A percentile compares a stretch with the other conserved stretches of the same genome.
These are phyloP conservation scores for Clusia tigrina DNA, from an alignment of 2,888 invertebrate genomes.

Conservation along the genomic window DNA sequence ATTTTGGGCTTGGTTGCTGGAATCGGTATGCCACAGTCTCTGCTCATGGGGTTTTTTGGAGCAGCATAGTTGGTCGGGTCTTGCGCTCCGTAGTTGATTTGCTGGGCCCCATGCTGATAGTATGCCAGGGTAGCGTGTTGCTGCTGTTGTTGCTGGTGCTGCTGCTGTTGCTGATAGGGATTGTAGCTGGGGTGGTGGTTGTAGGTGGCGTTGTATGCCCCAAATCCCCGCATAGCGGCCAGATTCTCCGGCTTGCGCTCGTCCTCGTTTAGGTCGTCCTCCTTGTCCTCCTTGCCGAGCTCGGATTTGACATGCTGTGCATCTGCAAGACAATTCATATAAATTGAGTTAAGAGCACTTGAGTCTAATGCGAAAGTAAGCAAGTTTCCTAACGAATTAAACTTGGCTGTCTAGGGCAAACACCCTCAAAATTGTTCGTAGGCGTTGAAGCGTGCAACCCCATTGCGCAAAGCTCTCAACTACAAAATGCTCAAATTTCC, in stretches of 20 bases:
- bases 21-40: slow-evolving; percentile 85
- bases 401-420: slow-evolving; percentile 40
- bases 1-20: slow-evolving; percentile 92
- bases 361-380: slow-evolving; percentile 43
- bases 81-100: slow-evolving; percentile 63
- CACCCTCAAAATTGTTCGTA: slow-evolving; percentile 55
- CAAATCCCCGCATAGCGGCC: slow-evolving; percentile 45
- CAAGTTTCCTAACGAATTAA: slow-evolving; percentile 47
- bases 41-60: slow-evolving; percentile 68
- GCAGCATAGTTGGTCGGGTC: slow-evolving; percentile 65
- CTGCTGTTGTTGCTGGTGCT: slow-evolving; percentile 52
- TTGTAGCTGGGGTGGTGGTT: slow-evolving; percentile 44
- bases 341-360: slow-evolving; percentile 31
- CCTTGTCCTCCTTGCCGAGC: slow-evolving; percentile 71
- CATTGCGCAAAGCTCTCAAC: slow-evolving; percentile 51
- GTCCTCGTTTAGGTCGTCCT: slow-evolving; percentile 79
- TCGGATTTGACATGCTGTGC: slow-evolving; percentile 69
- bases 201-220: slow-evolving; percentile 44
- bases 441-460: slow-evolving; percentile 63
- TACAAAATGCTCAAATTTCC: slow-evolving; percentile 54
- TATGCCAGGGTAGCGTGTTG: slow-evolving; percentile 37
- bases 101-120: slow-evolving; percentile 35
- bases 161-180: slow-evolving; percentile 43
- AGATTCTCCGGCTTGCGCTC: slow-evolving; percentile 72
- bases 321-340: slow-evolving; percentile 41